Conservation (phyloP, 2,888 invertebrate species). For the Elmis aenea region DNA sequence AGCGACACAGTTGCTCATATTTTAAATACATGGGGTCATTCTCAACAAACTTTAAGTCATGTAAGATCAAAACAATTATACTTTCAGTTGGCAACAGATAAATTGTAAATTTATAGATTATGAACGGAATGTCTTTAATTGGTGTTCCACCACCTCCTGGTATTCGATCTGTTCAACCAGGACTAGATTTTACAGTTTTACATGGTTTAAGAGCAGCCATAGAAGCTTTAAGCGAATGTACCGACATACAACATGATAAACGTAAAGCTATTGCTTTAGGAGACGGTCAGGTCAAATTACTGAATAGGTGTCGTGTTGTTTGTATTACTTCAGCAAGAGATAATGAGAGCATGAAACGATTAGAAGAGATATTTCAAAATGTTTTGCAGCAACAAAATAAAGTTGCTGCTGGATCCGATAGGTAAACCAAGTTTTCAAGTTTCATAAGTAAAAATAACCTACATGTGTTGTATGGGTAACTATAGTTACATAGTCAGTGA, state of each 20-base stretch:
- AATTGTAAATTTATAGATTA: slow-evolving; percentile 53
- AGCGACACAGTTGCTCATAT: slow-evolving; percentile 82
- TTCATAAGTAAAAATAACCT: slow-evolving; percentile 6
- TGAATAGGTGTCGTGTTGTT: slow-evolving; percentile 73
- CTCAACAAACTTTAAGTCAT: slow-evolving; percentile 82
- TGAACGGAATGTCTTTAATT: slow-evolving; percentile 76
- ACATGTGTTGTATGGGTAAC: too few species aligned
- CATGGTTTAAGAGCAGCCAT: slow-evolving; percentile 83
- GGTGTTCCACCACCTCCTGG: slow-evolving; percentile 64
- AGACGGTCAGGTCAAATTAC: slow-evolving; percentile 42
- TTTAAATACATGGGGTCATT: slow-evolving; percentile 76
- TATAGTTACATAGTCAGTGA: too few species aligned
- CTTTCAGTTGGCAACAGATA: not conserved
- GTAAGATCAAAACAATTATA: slow-evolving; percentile 52
- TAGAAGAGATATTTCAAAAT: slow-evolving; percentile 82
- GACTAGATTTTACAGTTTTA: slow-evolving; percentile 66
- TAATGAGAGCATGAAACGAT: slow-evolving; percentile 77
- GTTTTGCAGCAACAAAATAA: slow-evolving; percentile 79
- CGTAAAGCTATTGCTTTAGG: slow-evolving; percentile 47
- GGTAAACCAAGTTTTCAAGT: too few species aligned
- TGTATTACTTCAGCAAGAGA: slow-evolving; percentile 87
- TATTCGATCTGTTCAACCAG: slow-evolving; percentile 50
- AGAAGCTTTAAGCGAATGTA: slow-evolving; percentile 76
- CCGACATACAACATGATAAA: slow-evolving; percentile 66
- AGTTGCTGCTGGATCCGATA: slow-evolving; percentile 56